phyloP scores from a whole-genome alignment of 2,113 vertebrate species.

The Psilopsiagon aymara region DNA sequence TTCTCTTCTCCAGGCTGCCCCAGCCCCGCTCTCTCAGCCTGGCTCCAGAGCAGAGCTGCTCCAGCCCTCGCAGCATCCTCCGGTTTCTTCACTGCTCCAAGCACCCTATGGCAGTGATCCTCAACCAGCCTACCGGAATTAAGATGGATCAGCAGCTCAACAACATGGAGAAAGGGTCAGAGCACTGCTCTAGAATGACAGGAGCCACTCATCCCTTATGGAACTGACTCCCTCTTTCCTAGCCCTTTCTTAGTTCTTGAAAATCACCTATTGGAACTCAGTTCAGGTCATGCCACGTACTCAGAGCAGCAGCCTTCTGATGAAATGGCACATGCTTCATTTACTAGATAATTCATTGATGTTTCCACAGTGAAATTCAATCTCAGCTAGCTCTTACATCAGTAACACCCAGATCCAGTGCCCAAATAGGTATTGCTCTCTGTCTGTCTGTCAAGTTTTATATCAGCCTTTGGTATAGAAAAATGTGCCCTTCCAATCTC shows the following conservation, averaged over 20 bases:
- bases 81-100: neutral
- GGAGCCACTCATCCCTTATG: neutral
- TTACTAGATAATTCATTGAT: neutral
- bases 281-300: neutral
- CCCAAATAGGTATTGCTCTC: neutral
- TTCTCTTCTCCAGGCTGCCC: neutral
- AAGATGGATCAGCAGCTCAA: neutral
- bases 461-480: neutral
- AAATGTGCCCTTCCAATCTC: neutral
- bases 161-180: neutral
- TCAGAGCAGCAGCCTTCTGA: neutral
- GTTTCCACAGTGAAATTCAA: neutral
- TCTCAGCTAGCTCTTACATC: neutral
- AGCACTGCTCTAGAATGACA: neutral
- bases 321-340: neutral
- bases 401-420: neutral
- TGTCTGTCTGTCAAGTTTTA: neutral
- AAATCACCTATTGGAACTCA: neutral
- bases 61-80: neutral
- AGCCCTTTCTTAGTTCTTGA: neutral
- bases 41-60: neutral
- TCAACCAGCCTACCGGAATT: neutral
- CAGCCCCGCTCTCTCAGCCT: neutral
- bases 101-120: fast-evolving
- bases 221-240: neutral